Evolutionary conservation across 2,113 vertebrate species (phyloP), one percentile per base, ranked within the genome.

Genomic region (Lynx canadensis): DNA sequence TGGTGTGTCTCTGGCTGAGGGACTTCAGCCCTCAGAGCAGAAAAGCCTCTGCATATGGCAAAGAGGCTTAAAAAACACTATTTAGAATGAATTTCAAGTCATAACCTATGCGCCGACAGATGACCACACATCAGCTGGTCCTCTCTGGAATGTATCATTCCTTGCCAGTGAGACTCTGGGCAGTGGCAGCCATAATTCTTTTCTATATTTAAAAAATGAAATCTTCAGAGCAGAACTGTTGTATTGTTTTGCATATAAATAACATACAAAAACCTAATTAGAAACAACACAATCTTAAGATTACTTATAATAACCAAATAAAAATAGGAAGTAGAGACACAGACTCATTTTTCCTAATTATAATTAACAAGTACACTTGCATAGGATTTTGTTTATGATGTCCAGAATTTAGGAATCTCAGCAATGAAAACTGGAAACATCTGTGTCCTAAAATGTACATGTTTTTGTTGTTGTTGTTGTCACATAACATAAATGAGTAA

Each of bases 201-300:
- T 52, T 65, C 19, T 95, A 95, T 97, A 18, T 29, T 92, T 66
- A 60, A 57, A 97, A 97, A 97, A 88, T 86, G 50, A 38, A 98
- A 95, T 96, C 41, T 55, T 52, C 81, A 52, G 50, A 94, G 48
- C 5, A 45, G 83, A 84, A 12, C 83, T 93, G n/a, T 86, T 57
- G 31, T 13, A 15, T 16, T 73, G 16, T 93, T 95, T 27, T 88
- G 14, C 31, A 81, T n/a, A 71, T n/a, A 81, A 33, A 25, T 52
- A 48, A 7, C 6, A 41, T 38, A 66, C 2, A 60, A 82, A 96
- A 65, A 9, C 19, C 15, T 91, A 48, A 60, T 69, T 89, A 23
- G 16, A 83, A 91, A 80, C 14, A 36, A 13, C 4, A 69, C 15
- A 69, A 41, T 65, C 8, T 52, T 87, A 86, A 63, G 25, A 84